Base-by-base conservation (phyloP, 2,797 vertebrate species). In the Mastacembelus armatus region DNA sequence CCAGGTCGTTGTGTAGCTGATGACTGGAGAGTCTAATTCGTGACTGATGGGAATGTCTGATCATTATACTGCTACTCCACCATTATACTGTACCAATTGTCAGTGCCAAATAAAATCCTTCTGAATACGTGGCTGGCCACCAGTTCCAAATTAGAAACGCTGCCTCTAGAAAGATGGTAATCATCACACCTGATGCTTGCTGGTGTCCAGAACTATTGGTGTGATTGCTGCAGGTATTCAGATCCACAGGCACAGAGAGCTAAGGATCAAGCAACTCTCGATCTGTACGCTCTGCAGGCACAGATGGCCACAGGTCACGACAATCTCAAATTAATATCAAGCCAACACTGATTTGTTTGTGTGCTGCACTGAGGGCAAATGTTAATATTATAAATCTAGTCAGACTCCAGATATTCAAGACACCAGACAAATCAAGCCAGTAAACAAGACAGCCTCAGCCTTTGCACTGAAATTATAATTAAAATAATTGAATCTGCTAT, bases 151-250 rank as follows among this genome's bases (percentile, higher is more conserved):
- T 88, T 71, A 85, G 70, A 71, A 85, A 63, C 7, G 15, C 56
- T 24, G 40, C 5, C 40, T 1, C 24, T 19, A 56, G 33, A 38
- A 52, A 66, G 18, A 59, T 35, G 39, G 58, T 74, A 52, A 87
- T 83, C 74, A 71, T 84, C 60, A 74, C 79, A 85, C 78, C 85
- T 80, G 71, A 83, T 77, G 71, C 76, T 57, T 27, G 16, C 54
- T 40, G 44, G 33, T 69, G 49, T 68, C 49, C 61, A 66, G 64
- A 71, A 51, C 59, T 39, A 75, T 84, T 57, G 5, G 22, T n/a
- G 54, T 3, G 47, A 66, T 43, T 36, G 51, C 62, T 60, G 36
- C 50, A 29, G 66, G 64, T 69, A 71, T 81, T 74, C 68, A 56
- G 64, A 50, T 50, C 4, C 18, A 3, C 1, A 3, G 65, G 55